Evolutionary conservation across 2,888 invertebrate genomes (phyloP).

Genomic region (Neocrepidodera transversa): DNA sequence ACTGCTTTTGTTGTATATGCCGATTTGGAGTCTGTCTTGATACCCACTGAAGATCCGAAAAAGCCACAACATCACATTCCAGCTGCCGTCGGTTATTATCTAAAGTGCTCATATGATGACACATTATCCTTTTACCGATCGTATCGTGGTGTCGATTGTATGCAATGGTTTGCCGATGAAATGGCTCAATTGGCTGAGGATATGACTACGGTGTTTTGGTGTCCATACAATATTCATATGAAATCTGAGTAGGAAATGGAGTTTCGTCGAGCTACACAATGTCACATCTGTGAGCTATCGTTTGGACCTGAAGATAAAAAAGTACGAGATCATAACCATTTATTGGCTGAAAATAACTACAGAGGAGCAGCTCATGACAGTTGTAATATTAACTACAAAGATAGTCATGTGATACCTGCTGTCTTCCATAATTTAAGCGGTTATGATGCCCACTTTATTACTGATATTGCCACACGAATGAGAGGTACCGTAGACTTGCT

Average conservation of each 20-base stretch:
- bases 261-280: no score
- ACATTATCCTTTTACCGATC: constrained; percentile 3
- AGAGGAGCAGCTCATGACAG: constrained; percentile 35
- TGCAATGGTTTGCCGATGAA: constrained; percentile 24
- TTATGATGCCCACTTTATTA: constrained; percentile 46
- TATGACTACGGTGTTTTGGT: constrained; percentile 28
- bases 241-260: constrained; percentile 4
- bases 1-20: constrained; percentile 37
- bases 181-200: constrained; percentile 14
- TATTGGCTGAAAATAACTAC: constrained; percentile 7
- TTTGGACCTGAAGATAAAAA: constrained; percentile 11
- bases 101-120: constrained; percentile 40
- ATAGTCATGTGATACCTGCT: constrained; percentile 38
- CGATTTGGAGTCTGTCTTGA: constrained; percentile 35
- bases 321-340: background rate
- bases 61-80: constrained; percentile 35
- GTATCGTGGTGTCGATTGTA: constrained; percentile 21
- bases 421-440: constrained; percentile 47
- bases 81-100: constrained; percentile 39
- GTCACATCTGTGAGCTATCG: constrained; percentile 23
- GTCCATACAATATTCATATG: constrained; percentile 20
- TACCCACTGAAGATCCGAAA: constrained; percentile 3
- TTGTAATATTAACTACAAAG: constrained; percentile 39
- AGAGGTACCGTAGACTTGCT: no score
- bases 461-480: constrained; percentile 36